Evolutionary conservation across 2,113 vertebrate genomes (phyloP).

Genomic region (Hyperopisus bebe): DNA sequence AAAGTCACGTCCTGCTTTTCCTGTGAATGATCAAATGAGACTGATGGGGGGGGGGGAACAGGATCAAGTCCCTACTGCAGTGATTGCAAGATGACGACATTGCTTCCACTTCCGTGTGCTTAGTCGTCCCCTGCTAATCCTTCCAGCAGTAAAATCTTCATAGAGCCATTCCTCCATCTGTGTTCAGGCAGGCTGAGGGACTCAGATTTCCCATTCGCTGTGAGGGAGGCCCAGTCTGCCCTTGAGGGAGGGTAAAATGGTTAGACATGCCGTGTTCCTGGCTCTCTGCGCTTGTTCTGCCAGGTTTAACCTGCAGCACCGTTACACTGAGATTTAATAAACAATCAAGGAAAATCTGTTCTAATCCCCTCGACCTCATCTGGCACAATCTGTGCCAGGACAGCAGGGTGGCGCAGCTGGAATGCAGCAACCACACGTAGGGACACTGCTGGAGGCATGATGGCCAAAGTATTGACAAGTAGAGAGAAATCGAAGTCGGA

Average conservation of each 20-base stretch:
- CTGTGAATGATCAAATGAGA: background rate
- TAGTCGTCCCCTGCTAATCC: background rate
- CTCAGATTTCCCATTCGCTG: background rate
- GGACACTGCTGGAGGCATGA: conserved; percentile 10
- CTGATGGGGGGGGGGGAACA: background rate
- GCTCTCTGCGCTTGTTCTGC: conserved; percentile 41
- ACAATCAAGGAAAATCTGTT: conserved; percentile 56
- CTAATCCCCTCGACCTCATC: conserved; percentile 48
- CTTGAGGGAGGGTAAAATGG: background rate
- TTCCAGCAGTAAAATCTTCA: background rate
- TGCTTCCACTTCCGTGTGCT: background rate
- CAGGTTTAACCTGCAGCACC: conserved; percentile 58
- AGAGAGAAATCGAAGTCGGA: background rate
- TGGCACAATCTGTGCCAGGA: conserved; percentile 52
- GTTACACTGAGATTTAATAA: conserved; percentile 62
- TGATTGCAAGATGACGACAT: background rate
- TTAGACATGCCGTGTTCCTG: background rate
- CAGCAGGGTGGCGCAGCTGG: conserved; percentile 24
- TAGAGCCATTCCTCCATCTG: background rate
- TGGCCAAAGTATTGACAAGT: background rate
- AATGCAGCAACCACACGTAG: conserved; percentile 33
- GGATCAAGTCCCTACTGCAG: background rate
- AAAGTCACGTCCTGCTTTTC: background rate
- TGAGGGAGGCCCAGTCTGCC: too few relatives aligned
- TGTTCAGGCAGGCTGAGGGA: background rate